phyloP scores from a whole-genome alignment of 1,140 invertebrate species.

The Bombus pascuorum region DNA sequence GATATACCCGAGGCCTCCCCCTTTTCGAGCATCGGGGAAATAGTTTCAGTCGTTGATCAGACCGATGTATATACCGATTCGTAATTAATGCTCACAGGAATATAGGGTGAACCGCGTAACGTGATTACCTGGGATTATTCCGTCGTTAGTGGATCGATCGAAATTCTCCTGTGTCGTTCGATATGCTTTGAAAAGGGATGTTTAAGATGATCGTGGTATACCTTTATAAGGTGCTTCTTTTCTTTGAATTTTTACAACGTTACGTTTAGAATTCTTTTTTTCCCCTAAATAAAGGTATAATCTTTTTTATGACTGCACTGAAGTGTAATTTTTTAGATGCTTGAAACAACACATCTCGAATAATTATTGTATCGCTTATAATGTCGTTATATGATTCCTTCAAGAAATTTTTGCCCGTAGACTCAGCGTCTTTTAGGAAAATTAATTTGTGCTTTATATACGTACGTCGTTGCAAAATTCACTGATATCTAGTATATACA shows the following conservation, averaged over 20 bases:
- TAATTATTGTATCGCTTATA: no score
- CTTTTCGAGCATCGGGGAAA: neutral
- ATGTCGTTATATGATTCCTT: neutral
- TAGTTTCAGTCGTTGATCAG: neutral
- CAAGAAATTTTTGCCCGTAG: neutral
- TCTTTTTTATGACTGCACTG: no score
- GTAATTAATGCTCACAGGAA: neutral
- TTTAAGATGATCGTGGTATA: neutral
- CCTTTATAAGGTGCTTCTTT: neutral
- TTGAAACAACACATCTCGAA: no score
- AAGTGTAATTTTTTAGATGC: no score
- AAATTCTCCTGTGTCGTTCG: neutral
- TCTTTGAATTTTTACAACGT: no score
- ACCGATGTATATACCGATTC: neutral
- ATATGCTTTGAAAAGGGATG: no score
- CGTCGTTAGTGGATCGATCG: neutral
- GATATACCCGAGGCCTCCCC: neutral
- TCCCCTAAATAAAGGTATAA: no score
- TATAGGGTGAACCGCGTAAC: neutral
- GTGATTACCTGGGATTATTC: neutral
- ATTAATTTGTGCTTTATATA: neutral
- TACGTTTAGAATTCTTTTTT: neutral
- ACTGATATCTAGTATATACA: neutral
- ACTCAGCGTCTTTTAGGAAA: neutral
- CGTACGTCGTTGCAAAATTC: neutral